A percentile compares a stretch with the other conserved stretches of the same genome.
phyloP scores from a whole-genome alignment of 2,888 invertebrate genomes.

The Protodeltote pygarga region DNA sequence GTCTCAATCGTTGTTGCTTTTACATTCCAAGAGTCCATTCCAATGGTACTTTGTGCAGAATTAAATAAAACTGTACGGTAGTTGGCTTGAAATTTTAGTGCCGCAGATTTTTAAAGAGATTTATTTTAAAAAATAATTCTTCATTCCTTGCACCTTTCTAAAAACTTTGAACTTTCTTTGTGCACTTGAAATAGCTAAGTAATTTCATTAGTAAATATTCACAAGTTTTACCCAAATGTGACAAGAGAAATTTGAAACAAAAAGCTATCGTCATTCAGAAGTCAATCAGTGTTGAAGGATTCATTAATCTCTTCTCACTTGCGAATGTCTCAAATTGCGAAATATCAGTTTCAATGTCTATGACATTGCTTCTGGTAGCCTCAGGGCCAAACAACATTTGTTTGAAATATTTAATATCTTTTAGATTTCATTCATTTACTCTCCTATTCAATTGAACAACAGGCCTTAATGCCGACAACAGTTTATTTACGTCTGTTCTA shows the following conservation, averaged over 20 bases:
- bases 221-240: slow-evolving; percentile 1
- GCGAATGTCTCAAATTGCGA: slow-evolving; percentile 28
- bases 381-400: slow-evolving; percentile 25
- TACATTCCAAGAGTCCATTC: slow-evolving; percentile 52
- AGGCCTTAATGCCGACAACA: slow-evolving; percentile 51
- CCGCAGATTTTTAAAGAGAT: slow-evolving; percentile 3
- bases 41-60: slow-evolving; percentile 31
- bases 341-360: slow-evolving; percentile 29
- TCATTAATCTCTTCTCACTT: slow-evolving; percentile 43
- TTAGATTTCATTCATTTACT: slow-evolving; percentile 45
- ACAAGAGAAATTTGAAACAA: slow-evolving; percentile 21
- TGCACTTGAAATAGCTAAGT: not conserved
- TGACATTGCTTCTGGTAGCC: slow-evolving; percentile 38
- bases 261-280: slow-evolving; percentile 23
- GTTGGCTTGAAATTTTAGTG: slow-evolving; percentile 28
- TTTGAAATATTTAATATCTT: slow-evolving; percentile 39
- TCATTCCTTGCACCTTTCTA: not conserved
- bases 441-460: slow-evolving; percentile 61
- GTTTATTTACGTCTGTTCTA: slow-evolving; percentile 60
- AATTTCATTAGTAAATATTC: slow-evolving; percentile 30
- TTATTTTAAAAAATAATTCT: not conserved
- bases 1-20: slow-evolving; percentile 78
- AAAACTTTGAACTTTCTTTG: not conserved
- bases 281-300: slow-evolving; percentile 25
- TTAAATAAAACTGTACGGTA: slow-evolving; percentile 46